phyloP scores from a whole-genome alignment of 2,888 invertebrate species.

The Orthonychiurus folsomi region DNA sequence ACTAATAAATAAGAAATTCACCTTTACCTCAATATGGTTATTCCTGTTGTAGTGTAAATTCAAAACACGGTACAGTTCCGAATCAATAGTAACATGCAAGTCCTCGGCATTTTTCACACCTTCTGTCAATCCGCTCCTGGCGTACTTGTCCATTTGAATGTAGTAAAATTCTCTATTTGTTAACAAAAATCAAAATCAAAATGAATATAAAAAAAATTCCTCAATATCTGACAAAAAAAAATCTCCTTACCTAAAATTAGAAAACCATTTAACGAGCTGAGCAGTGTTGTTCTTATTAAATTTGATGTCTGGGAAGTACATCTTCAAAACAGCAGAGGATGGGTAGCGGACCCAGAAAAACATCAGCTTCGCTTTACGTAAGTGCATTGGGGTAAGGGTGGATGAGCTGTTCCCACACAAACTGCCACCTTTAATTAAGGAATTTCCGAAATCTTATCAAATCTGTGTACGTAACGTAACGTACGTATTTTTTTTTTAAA shows the following conservation, averaged over 20 bases:
- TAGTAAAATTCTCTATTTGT: slow-evolving; percentile 95
- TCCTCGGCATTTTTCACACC: slow-evolving; percentile 88
- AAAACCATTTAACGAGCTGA: slow-evolving; percentile 99
- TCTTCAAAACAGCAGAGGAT: slow-evolving; percentile 96
- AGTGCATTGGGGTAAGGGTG: slow-evolving; percentile 98
- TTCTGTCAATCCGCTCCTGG: slow-evolving; percentile 93
- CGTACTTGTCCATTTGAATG: slow-evolving; percentile 99
- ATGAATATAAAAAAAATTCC: background rate
- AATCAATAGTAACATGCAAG: slow-evolving; percentile 85
- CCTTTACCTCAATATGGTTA: slow-evolving; percentile 82
- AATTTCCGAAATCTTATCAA: background rate
- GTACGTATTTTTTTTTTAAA: background rate
- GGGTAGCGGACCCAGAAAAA: slow-evolving; percentile 99
- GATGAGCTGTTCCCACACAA: slow-evolving; percentile 51
- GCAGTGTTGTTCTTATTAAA: slow-evolving; percentile 99
- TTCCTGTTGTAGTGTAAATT: slow-evolving; percentile 99
- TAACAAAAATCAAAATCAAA: background rate
- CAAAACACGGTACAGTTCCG: slow-evolving; percentile 93
- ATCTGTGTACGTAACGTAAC: background rate
- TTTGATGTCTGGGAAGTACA: slow-evolving; percentile 99
- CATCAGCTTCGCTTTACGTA: slow-evolving; percentile 99
- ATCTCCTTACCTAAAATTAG: slow-evolving; percentile 93
- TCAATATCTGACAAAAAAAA: background rate
- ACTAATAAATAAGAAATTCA: no score
- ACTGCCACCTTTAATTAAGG: background rate